phyloP scores from a whole-genome alignment of 2,113 vertebrate species.

The Onychostoma macrolepis region DNA sequence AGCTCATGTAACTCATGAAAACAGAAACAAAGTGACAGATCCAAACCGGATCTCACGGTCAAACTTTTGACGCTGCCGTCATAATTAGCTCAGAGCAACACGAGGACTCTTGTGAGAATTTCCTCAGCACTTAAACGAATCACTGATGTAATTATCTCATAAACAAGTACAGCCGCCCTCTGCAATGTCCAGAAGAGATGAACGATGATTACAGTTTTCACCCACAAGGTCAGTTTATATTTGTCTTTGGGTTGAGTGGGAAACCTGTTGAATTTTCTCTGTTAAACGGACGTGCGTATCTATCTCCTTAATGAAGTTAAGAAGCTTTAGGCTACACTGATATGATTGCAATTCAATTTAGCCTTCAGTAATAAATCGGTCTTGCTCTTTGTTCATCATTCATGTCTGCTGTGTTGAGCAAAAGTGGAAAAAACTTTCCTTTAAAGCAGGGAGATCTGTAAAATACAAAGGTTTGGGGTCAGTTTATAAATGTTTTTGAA shows the following conservation, averaged over 20 bases:
- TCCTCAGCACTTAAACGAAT: conserved; percentile 1
- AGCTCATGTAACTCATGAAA: background rate
- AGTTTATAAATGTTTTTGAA: background rate
- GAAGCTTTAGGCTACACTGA: background rate
- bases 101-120: conserved; percentile 2
- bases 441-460: background rate
- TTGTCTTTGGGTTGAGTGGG: background rate
- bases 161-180: background rate
- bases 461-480: background rate
- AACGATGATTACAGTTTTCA: background rate
- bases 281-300: background rate
- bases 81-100: conserved; percentile 17
- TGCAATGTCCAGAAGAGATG: background rate
- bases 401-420: background rate
- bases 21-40: background rate
- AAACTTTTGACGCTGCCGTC: background rate
- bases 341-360: background rate
- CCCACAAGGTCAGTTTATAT: background rate
- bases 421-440: background rate
- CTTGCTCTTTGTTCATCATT: background rate
- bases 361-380: background rate
- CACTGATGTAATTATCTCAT: background rate
- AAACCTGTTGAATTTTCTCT: background rate
- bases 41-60: background rate
- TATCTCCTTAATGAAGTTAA: background rate